These are phyloP conservation scores for Gadus chalcogrammus DNA, from an alignment of 2,113 vertebrate species.

Conservation along the genomic window DNA sequence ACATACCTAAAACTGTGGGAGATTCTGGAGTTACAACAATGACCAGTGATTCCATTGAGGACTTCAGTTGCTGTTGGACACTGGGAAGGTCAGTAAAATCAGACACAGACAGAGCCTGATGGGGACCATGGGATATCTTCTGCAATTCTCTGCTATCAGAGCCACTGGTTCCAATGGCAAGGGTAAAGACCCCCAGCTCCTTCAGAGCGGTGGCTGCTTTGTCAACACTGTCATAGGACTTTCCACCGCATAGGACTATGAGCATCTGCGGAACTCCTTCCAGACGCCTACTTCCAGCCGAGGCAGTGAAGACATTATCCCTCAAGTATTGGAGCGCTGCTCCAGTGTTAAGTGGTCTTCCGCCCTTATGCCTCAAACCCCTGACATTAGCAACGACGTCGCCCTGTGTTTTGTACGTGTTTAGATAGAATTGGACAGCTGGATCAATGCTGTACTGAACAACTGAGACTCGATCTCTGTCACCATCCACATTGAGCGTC, in stretches of 20 bases:
- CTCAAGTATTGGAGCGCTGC: slow-evolving; percentile 50
- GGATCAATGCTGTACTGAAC: slow-evolving; percentile 53
- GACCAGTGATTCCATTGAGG: no score
- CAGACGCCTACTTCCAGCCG: slow-evolving; percentile 45
- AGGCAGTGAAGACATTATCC: slow-evolving; percentile 47
- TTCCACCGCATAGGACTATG: slow-evolving; percentile 47
- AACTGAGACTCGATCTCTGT: slow-evolving; percentile 45
- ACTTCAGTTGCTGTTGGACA: slow-evolving; percentile 24
- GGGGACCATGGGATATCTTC: slow-evolving; percentile 22
- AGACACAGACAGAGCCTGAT: slow-evolving; percentile 47
- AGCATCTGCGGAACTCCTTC: slow-evolving; percentile 50
- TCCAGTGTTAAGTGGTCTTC: slow-evolving; percentile 54
- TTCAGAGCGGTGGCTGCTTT: slow-evolving; percentile 51
- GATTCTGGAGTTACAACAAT: not conserved
- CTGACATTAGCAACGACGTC: slow-evolving; percentile 32
- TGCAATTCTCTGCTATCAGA: slow-evolving; percentile 10
- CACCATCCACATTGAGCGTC: slow-evolving; percentile 31
- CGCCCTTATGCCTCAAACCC: slow-evolving; percentile 55
- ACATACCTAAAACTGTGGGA: slow-evolving; percentile 31
- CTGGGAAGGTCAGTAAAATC: slow-evolving; percentile 58
- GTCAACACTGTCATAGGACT: slow-evolving; percentile 55
- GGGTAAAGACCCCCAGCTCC: slow-evolving; percentile 57
- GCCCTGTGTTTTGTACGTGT: slow-evolving; percentile 42
- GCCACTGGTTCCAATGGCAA: slow-evolving; percentile 62
- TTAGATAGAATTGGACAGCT: slow-evolving; percentile 50